phyloP scores from a whole-genome alignment of 2,113 vertebrate genomes.

The Passer domesticus region DNA sequence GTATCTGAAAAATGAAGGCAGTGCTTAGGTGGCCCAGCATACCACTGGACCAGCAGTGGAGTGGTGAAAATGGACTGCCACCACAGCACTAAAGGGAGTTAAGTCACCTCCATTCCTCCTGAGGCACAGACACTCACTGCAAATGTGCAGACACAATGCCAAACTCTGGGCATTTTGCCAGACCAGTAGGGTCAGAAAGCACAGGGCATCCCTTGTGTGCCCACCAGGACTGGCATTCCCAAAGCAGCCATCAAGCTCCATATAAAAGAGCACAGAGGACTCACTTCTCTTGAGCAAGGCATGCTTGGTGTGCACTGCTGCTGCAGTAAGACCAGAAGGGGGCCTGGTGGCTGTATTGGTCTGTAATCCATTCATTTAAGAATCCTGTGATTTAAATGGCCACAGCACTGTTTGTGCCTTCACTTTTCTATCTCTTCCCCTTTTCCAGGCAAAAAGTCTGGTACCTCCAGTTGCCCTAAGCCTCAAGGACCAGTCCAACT shows the following conservation, averaged over 20 bases:
- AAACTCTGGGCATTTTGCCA: neutral
- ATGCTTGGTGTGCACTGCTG: neutral
- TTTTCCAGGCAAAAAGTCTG: neutral
- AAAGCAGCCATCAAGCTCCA: neutral
- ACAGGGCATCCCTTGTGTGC: neutral
- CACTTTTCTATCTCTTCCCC: neutral
- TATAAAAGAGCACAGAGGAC: neutral
- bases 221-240: neutral
- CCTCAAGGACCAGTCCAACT: neutral
- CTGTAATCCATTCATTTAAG: neutral
- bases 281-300: neutral
- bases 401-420: neutral
- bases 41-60: neutral
- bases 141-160: neutral
- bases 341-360: neutral
- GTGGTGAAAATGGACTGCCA: neutral
- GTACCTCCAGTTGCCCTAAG: neutral
- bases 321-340: neutral
- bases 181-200: neutral
- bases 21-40: neutral
- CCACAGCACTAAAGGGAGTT: neutral
- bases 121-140: neutral
- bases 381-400: neutral
- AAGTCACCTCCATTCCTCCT: neutral
- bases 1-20: neutral